Conservation (phyloP, 1,140 invertebrate genomes). For the Ceratosolen solmsi region DNA sequence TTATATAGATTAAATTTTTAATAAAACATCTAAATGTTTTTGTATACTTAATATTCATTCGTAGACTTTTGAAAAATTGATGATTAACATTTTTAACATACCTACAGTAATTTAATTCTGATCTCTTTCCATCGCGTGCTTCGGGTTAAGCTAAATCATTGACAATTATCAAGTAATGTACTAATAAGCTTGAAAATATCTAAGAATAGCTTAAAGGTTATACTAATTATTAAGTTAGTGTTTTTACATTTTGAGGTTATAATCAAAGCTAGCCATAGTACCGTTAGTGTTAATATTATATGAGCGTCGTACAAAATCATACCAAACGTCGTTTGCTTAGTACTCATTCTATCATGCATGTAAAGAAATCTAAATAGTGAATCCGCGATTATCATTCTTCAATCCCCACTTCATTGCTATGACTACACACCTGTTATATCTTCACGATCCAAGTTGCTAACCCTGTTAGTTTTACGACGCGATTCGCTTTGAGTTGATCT, state of each 20-base stretch:
- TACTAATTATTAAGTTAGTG: neutral
- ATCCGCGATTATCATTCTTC: neutral
- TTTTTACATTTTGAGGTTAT: neutral
- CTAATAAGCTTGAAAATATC: neutral
- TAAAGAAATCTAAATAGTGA: neutral
- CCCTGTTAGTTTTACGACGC: conserved; percentile 65
- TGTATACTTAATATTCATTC: too few relatives aligned
- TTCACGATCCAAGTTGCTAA: conserved; percentile 58
- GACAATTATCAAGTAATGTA: neutral
- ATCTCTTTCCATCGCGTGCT: neutral
- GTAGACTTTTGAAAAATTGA: too few relatives aligned
- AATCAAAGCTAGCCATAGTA: neutral
- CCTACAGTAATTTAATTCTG: neutral
- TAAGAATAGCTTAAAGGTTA: neutral
- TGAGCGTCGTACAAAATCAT: neutral
- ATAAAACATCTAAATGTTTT: too few relatives aligned
- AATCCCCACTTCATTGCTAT: conserved; percentile 23
- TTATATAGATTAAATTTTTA: too few relatives aligned
- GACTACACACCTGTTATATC: conserved; percentile 36
- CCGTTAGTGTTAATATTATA: neutral
- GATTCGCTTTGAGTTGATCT: conserved; percentile 44
- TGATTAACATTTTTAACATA: neutral
- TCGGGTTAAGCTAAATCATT: neutral
- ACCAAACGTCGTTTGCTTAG: too few relatives aligned
- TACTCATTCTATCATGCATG: neutral